Percentiles rank a stretch among this genome's conserved stretches.
These are phyloP conservation scores for Dendrolimus pini DNA, from an alignment of 2,888 invertebrate genomes.

Conservation along the genomic window DNA sequence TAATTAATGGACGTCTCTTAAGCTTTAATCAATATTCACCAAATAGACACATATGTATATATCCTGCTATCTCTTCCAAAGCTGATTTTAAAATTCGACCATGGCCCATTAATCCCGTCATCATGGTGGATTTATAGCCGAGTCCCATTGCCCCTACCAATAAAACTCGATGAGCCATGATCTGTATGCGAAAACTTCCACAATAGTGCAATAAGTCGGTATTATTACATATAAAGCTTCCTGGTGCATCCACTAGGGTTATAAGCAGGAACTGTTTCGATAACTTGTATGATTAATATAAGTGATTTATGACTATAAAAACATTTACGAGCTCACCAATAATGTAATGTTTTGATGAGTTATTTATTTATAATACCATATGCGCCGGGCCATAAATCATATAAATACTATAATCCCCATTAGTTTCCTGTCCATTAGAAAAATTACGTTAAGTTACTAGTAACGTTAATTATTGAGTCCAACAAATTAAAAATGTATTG, in stretches of 20 bases:
- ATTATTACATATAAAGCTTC: constrained; percentile 36
- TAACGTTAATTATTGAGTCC: no score
- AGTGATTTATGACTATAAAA: neutral
- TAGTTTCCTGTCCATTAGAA: neutral
- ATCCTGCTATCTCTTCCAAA: constrained; percentile 17
- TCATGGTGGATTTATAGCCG: constrained; percentile 53
- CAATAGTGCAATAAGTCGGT: constrained; percentile 53
- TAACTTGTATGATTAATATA: neutral
- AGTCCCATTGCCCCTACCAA: constrained; percentile 45
- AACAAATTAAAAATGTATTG: no score
- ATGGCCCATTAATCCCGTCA: constrained; percentile 65
- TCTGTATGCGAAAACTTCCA: constrained; percentile 64
- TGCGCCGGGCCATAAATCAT: neutral
- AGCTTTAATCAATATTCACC: no score
- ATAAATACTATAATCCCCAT: neutral
- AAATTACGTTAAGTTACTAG: neutral
- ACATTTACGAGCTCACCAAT: neutral
- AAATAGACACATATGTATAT: no score
- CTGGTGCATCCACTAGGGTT: constrained; percentile 30
- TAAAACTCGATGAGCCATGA: constrained; percentile 70
- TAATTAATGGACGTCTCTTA: no score
- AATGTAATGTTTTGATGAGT: neutral
- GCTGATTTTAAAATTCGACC: constrained; percentile 54
- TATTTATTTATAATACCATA: neutral
- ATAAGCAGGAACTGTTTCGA: constrained; percentile 13